Evolutionary conservation across 2,797 vertebrate genomes (phyloP).

Genomic region (Carapus acus): DNA sequence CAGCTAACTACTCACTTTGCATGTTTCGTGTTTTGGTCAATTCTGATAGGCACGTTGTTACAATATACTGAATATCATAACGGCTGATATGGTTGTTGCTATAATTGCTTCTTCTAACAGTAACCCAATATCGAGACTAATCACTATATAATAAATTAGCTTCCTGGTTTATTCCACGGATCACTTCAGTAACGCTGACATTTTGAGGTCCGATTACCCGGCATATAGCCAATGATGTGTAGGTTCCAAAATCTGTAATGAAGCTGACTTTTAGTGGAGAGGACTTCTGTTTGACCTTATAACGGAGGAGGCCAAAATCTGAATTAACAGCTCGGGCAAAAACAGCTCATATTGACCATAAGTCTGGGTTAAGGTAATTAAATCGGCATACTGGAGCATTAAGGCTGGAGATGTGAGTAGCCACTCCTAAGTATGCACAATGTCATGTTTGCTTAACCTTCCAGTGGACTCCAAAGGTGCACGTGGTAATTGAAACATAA

Average conservation of each 20-base stretch:
- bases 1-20: not conserved
- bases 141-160: slow-evolving; percentile 14
- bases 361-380: slow-evolving; percentile 65
- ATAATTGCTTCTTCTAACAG: slow-evolving; percentile 1
- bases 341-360: slow-evolving; percentile 60
- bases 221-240: slow-evolving; percentile 10
- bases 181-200: slow-evolving; percentile 23
- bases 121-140: not conserved
- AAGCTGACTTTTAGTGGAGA: slow-evolving; percentile 30
- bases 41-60: not conserved
- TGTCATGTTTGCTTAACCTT: slow-evolving; percentile 76
- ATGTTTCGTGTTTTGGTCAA: not conserved
- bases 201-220: slow-evolving; percentile 34
- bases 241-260: slow-evolving; percentile 34
- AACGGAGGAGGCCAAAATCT: slow-evolving; percentile 26
- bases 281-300: slow-evolving; percentile 56
- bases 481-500: slow-evolving; percentile 77
- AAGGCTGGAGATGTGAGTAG: slow-evolving; percentile 55
- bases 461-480: slow-evolving; percentile 70
- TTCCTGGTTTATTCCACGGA: not conserved
- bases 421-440: slow-evolving; percentile 52
- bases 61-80: not conserved
- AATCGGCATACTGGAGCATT: slow-evolving; percentile 62
- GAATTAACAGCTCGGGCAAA: slow-evolving; percentile 47
- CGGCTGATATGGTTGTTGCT: not conserved